Percentiles rank a stretch among this genome's conserved stretches.
Evolutionary conservation across 2,113 vertebrate genomes (phyloP).

Genomic region (Chiloscyllium plagiosum): DNA sequence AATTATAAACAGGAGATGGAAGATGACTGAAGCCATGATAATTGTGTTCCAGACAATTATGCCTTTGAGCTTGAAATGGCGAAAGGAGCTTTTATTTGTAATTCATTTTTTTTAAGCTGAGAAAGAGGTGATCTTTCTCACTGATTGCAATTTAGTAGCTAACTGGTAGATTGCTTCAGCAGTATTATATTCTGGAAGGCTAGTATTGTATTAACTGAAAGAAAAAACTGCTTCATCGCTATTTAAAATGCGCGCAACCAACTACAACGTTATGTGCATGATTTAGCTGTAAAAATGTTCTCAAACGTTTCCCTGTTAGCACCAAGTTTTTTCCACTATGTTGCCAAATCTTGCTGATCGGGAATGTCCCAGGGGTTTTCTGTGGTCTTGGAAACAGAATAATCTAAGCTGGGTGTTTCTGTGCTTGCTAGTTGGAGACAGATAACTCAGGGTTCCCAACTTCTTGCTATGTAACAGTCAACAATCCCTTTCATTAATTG

Average conservation of each 20-base stretch:
- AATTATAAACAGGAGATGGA: constrained; percentile 38
- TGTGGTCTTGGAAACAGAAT: background rate
- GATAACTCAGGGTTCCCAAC: background rate
- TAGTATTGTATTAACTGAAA: constrained; percentile 12
- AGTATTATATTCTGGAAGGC: background rate
- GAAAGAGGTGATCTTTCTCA: background rate
- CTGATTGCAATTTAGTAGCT: background rate
- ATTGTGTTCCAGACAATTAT: constrained; percentile 4
- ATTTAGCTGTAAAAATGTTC: background rate
- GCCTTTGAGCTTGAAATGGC: constrained; percentile 15
- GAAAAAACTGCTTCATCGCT: background rate
- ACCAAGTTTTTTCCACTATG: background rate
- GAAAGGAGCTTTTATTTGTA: background rate
- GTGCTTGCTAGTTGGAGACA: background rate
- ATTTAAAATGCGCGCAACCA: background rate
- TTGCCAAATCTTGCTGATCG: background rate
- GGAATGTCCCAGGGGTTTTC: background rate
- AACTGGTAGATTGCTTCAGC: background rate
- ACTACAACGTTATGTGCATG: too few relatives aligned
- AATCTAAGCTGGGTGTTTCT: background rate
- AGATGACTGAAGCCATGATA: constrained; percentile 28
- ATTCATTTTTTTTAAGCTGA: background rate
- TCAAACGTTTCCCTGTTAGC: background rate
- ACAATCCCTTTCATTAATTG: background rate
- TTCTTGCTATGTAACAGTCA: background rate